phyloP scores from a whole-genome alignment of 2,797 vertebrate genomes.

The Lepilemur ruficaudatus region DNA sequence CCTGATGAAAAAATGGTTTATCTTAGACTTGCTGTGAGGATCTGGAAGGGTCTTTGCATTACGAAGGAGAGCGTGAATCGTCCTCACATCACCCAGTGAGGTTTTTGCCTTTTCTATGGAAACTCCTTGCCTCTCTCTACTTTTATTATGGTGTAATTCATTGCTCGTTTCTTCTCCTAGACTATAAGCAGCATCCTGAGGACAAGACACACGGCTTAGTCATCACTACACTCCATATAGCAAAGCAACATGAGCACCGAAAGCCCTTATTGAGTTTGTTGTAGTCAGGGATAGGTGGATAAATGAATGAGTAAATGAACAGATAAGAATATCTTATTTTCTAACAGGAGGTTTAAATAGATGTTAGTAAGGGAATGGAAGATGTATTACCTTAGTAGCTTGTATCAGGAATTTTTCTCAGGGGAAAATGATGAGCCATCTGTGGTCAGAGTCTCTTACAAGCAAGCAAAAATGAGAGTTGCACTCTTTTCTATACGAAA shows the following conservation, averaged over 20 bases:
- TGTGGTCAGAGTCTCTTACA: background rate
- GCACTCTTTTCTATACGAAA: background rate
- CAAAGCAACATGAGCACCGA: background rate
- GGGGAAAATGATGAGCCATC: background rate
- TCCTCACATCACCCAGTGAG: background rate
- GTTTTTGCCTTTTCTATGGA: background rate
- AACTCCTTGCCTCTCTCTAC: background rate
- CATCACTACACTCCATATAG: background rate
- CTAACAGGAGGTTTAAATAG: background rate
- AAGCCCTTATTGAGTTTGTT: background rate
- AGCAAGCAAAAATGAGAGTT: background rate
- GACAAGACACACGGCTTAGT: background rate
- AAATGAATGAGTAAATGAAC: background rate
- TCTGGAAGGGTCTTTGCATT: background rate
- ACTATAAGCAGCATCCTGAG: background rate
- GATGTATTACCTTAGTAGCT: background rate
- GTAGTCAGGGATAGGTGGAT: background rate
- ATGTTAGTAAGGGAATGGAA: background rate
- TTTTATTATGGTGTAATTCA: background rate
- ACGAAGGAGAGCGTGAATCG: background rate
- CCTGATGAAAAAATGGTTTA: background rate
- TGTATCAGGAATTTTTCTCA: background rate
- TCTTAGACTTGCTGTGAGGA: background rate
- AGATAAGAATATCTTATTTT: background rate
- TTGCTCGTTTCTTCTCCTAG: background rate